Conservation (phyloP, 2,888 invertebrate genomes). For the Spatulosminthurus flaviceps region DNA sequence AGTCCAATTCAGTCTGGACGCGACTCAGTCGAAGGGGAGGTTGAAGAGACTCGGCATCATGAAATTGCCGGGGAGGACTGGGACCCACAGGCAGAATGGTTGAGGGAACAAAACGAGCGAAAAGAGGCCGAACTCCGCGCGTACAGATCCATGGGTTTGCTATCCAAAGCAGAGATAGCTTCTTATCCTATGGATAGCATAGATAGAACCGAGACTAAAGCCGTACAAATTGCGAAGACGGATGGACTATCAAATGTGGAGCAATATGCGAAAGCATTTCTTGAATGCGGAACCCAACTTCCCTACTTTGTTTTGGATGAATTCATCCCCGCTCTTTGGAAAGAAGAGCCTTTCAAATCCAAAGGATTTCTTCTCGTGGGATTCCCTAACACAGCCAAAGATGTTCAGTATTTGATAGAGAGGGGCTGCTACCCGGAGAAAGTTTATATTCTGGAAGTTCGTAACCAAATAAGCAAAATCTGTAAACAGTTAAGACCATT, state of each 20-base stretch:
- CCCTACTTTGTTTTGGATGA: conserved; percentile 68
- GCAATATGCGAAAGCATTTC: conserved; percentile 68
- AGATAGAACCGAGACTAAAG: conserved; percentile 45
- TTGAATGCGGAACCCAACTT: conserved; percentile 69
- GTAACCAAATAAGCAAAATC: not conserved
- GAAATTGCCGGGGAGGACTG: conserved; percentile 18
- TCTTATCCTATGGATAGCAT: conserved; percentile 53
- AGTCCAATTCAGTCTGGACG: not conserved
- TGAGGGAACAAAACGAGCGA: conserved; percentile 16
- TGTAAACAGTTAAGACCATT: not conserved
- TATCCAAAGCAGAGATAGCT: not conserved
- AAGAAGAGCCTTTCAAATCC: conserved; percentile 68
- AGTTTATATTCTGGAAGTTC: conserved; percentile 49
- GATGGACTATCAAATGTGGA: conserved; percentile 47
- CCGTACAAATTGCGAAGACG: not conserved
- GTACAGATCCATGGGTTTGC: conserved; percentile 7
- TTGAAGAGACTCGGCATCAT: not conserved
- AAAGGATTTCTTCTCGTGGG: conserved; percentile 72
- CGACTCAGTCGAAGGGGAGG: not conserved
- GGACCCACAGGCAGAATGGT: conserved; percentile 21
- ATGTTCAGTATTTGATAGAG: conserved; percentile 70
- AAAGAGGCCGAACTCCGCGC: conserved; percentile 12
- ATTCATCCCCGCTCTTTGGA: conserved; percentile 70
- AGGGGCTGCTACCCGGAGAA: conserved; percentile 71
- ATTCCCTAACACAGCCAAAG: conserved; percentile 71